A percentile compares a stretch with the other conserved stretches of the same genome.
These are phyloP conservation scores for Cossypha niveicapilla DNA, from an alignment of 2,797 vertebrate genomes.

Conservation along the genomic window DNA sequence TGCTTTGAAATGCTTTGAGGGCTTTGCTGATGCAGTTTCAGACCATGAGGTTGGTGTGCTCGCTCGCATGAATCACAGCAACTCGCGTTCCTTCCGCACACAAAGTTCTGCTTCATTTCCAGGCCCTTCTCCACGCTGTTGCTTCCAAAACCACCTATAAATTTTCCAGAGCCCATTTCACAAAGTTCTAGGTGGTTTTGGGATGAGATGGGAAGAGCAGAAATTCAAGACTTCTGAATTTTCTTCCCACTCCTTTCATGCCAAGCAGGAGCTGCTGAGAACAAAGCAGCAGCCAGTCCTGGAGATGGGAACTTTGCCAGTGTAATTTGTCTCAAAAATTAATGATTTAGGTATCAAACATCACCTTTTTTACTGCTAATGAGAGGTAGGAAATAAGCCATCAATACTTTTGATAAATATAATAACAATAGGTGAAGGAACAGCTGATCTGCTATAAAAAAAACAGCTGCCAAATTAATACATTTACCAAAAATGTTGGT, in stretches of 20 bases:
- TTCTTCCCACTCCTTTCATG: not conserved
- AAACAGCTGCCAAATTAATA: not conserved
- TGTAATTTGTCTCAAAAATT: not conserved
- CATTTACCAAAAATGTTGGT: not conserved
- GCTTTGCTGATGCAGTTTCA: slow-evolving; percentile 7
- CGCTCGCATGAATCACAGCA: slow-evolving; percentile 10
- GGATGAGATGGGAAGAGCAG: not conserved
- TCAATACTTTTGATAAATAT: not conserved
- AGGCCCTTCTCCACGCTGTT: not conserved
- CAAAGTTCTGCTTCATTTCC: slow-evolving; percentile 20
- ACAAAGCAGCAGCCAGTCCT: not conserved
- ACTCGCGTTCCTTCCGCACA: not conserved
- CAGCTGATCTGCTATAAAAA: not conserved
- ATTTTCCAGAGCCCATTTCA: not conserved
- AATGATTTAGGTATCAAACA: not conserved
- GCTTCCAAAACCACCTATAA: slow-evolving; percentile 39
- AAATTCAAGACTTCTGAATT: not conserved
- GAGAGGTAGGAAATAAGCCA: not conserved
- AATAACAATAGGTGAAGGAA: not conserved
- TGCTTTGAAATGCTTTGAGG: slow-evolving; percentile 22
- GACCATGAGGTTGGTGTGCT: not conserved
- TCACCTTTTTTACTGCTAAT: not conserved
- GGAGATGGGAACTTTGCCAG: not conserved
- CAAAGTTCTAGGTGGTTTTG: not conserved
- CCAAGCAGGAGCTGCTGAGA: not conserved